Percentiles rank a stretch among this genome's conserved stretches.
These are phyloP conservation scores for Orchestia grillus DNA, from an alignment of 1,140 invertebrate genomes.

Conservation along the genomic window DNA sequence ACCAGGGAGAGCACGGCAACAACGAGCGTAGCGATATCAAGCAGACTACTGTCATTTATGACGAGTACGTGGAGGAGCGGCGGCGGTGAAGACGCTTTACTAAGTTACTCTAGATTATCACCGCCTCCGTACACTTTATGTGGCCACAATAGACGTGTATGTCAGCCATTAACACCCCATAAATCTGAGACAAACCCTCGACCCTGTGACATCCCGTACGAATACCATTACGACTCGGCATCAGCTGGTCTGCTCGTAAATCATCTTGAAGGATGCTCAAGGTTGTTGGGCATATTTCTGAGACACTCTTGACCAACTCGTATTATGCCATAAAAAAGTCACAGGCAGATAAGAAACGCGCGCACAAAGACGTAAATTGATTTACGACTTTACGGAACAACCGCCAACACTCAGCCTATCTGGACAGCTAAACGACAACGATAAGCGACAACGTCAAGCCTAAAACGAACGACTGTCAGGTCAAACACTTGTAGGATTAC, in stretches of 20 bases:
- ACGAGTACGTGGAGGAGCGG: not conserved
- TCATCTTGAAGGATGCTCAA: slow-evolving; percentile 50
- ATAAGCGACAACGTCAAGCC: not conserved
- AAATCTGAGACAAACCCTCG: slow-evolving; percentile 30
- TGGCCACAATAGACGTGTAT: slow-evolving; percentile 54
- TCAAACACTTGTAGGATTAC: not conserved
- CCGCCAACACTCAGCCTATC: slow-evolving; percentile 41
- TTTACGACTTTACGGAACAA: slow-evolving; percentile 39
- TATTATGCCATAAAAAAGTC: slow-evolving; percentile 54
- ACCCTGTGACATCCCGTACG: slow-evolving; percentile 24
- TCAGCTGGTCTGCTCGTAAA: slow-evolving; percentile 25
- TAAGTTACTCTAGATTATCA: slow-evolving; percentile 44
- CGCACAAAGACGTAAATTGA: slow-evolving; percentile 54
- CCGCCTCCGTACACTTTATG: slow-evolving; percentile 49
- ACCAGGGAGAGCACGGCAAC: not conserved
- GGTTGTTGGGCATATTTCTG: slow-evolving; percentile 54
- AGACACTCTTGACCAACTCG: slow-evolving; percentile 52
- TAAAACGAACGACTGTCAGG: not conserved
- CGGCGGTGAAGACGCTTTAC: not conserved
- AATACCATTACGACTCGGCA: slow-evolving; percentile 27
- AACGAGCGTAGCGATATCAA: not conserved
- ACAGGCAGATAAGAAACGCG: slow-evolving; percentile 22
- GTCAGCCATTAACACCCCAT: slow-evolving; percentile 51
- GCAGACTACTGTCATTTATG: not conserved
- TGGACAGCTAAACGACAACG: not conserved